Evolutionary conservation across 1,140 invertebrate genomes (phyloP), one percentile per base, ranked within the genome.

Genomic region (Copidosoma floridanum): DNA sequence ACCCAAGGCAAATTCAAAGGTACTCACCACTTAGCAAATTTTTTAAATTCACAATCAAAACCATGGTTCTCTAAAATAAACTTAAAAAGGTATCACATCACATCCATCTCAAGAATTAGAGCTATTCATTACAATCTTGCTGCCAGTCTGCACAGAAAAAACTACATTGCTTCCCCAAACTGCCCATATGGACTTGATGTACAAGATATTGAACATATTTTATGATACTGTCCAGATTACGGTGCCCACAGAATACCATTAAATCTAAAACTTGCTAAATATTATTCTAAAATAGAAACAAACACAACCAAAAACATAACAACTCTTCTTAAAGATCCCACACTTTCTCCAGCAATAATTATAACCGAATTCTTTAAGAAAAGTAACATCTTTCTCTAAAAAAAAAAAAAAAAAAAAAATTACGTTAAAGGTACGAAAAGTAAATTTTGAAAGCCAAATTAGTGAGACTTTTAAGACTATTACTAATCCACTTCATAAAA

Each of bases 91-190:
- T 3, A 29, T 1, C 52, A 41, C 16, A 55, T 55, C 24, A 18
- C 18, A 1, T 43, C 20, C 1, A 41, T 55, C 1, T 43, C 41
- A n/a, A 38, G 52, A 29, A 3, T 29, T 2, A 21, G 52, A 43
- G 38, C 52, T 1, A 43, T 43, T n/a, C 52, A 55, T n/a, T 55
- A 55, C 24, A 40, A 38, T 16, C 20, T 55, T 5, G 52, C 35
- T n/a, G 35, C 38, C 16, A 48, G 46, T n/a, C 26, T 48, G n/a
- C 10, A 27, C 46, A 48, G 46, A 14, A 48, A 48, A 48, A 48
- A 48, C 18, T n/a, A 29, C 11, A 29, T 16, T 29, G 2, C 12
- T 7, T 48, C 46, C 3, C 24, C 46, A 27, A n/a, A 26, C 4
- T 48, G 46, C 20, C 2, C 14, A 29, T 48, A 27, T 29, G 46